phyloP scores from a whole-genome alignment of 2,113 vertebrate genomes.

The Chascanopsetta lugubris region DNA sequence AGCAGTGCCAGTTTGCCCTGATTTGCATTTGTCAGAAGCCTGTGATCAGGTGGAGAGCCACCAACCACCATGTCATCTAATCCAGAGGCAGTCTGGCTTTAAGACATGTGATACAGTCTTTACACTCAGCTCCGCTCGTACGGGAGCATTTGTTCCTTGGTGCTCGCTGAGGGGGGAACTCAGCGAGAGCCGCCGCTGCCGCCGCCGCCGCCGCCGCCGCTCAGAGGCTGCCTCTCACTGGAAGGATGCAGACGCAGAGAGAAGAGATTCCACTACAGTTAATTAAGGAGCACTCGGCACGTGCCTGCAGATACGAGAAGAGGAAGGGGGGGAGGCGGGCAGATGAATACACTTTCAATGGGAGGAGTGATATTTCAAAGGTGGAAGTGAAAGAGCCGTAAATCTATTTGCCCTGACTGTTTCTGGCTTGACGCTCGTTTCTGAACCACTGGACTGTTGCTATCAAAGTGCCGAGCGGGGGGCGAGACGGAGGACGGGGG shows the following conservation, averaged over 20 bases:
- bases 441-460: conserved; percentile 81
- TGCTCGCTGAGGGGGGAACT: conserved; percentile 75
- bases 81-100: conserved; percentile 86
- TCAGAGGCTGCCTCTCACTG: conserved; percentile 77
- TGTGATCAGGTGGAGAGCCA: conserved; percentile 62
- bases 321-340: no score
- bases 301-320: conserved; percentile 68
- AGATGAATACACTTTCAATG: conserved; percentile 76
- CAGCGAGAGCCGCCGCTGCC: conserved; percentile 64
- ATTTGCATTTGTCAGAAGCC: conserved; percentile 62
- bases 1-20: conserved; percentile 36
- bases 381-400: conserved; percentile 88
- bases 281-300: conserved; percentile 72
- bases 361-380: conserved; percentile 85
- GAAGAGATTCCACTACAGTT: conserved; percentile 73
- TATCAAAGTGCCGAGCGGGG: conserved; percentile 78
- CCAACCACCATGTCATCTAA: conserved; percentile 67
- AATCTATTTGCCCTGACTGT: conserved; percentile 86
- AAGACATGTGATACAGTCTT: conserved; percentile 87
- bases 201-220: no score
- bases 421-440: conserved; percentile 79
- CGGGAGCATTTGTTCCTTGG: conserved; percentile 79
- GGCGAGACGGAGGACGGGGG: no score
- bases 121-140: conserved; percentile 79
- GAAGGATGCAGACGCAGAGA: conserved; percentile 74